Percentiles rank a stretch among this genome's conserved stretches.
Evolutionary conservation across 2,113 vertebrate genomes (phyloP).

Genomic region (Hemibates koningsi): DNA sequence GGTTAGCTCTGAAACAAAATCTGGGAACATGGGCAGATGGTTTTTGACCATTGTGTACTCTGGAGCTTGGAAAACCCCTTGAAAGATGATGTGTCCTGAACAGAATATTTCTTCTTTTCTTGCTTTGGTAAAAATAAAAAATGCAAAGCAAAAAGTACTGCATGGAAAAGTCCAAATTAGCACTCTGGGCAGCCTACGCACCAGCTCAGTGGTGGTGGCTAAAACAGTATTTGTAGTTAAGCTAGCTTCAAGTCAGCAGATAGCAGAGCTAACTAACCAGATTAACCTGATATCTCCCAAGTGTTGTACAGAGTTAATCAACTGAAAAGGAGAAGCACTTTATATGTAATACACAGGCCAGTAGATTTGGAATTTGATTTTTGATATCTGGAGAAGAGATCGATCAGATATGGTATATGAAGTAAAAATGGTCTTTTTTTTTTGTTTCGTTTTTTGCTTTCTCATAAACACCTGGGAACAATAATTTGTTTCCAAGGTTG

Average conservation of each 20-base stretch:
- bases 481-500: neutral
- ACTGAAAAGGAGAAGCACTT: neutral
- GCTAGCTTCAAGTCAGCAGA: neutral
- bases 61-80: neutral
- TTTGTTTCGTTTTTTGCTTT: neutral
- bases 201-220: neutral
- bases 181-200: neutral
- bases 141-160: rapidly evolving
- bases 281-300: neutral
- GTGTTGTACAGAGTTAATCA: neutral
- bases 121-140: neutral
- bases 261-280: neutral
- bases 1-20: neutral
- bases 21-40: neutral
- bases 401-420: neutral
- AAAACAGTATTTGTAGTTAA: neutral
- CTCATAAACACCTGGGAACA: conserved; percentile 3
- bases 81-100: rapidly evolving
- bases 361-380: neutral
- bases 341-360: neutral
- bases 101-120: neutral
- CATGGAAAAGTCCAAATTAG: neutral
- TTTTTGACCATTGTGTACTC: neutral
- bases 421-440: neutral
- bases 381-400: neutral